Percentiles rank a stretch among this genome's conserved stretches.
phyloP scores from a whole-genome alignment of 2,888 invertebrate species.

The Nematopogon swammerdamellus region DNA sequence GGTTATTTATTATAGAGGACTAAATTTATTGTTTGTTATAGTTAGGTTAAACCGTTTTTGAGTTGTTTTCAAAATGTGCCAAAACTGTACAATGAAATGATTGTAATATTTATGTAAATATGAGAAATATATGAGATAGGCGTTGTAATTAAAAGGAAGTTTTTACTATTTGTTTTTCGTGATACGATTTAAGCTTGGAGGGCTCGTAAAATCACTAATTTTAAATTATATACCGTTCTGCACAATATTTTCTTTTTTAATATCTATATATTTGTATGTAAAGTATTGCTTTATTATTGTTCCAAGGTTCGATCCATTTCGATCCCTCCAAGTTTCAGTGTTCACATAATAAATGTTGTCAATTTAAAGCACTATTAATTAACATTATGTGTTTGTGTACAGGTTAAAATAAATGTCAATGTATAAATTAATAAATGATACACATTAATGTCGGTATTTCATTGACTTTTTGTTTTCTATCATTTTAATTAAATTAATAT shows the following conservation, averaged over 20 bases:
- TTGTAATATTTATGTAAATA: neutral
- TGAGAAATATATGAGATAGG: neutral
- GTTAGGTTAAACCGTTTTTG: no score
- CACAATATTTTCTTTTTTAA: no score
- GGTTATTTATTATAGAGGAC: no score
- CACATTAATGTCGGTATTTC: no score
- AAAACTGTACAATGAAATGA: no score
- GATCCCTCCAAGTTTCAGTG: slow-evolving; percentile 18
- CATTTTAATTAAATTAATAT: no score
- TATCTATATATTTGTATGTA: no score
- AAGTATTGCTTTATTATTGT: no score
- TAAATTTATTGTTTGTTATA: no score
- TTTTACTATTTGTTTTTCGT: neutral
- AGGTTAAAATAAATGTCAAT: neutral
- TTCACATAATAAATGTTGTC: slow-evolving; percentile 41
- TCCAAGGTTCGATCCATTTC: no score
- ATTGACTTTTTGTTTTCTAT: no score
- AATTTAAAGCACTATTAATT: slow-evolving; percentile 50
- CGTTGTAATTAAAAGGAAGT: neutral
- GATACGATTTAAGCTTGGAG: neutral
- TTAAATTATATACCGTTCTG: neutral
- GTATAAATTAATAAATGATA: neutral
- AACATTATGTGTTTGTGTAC: neutral
- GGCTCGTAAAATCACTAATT: neutral
- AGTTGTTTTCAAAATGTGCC: no score